Evolutionary conservation across 1,140 invertebrate species (phyloP), one percentile per base, ranked within the genome.

Genomic region (Drosophila albomicans): DNA sequence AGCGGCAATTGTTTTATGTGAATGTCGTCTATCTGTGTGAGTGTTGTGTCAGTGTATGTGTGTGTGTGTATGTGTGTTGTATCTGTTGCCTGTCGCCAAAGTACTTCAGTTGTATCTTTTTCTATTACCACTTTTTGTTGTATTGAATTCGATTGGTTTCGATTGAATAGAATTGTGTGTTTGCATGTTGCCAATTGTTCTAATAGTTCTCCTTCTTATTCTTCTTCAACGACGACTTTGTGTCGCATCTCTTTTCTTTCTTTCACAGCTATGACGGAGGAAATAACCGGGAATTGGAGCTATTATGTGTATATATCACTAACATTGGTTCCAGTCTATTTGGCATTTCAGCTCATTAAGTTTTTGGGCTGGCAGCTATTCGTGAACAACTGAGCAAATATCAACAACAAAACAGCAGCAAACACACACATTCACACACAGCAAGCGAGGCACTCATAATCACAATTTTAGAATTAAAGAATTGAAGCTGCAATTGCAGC

Each of bases 301-400:
- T 92, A 92, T 79, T 92, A 92, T 73, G 70, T 92, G 69, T 92
- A 91, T 64, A 86, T 92, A 75, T 77, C 89, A 75, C 65, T 92
- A 52, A 92, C 91, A 48, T 62, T 92, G 63, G 78, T 92, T 66
- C 92, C 92, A 78, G 92, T 92, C 67, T 92, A 92, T 91, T 86
- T 92, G 80, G 82, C 90, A 75, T 92, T 92, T 92, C 85, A 89
- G 69, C 86, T 92, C 76, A 87, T 92, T 76, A 92, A 92, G 75
- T 92, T 91, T 77, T 82, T 92, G 73, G 92, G 92, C 73, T 92
- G 92, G 91, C 78, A 92, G 79, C 74, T 92, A 74, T 92, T 92
- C 69, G 82, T 92, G 66, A 92, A 92, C 85, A 92, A 92, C 87
- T 92, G 54, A 57, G 72, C 75, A 82, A 91, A 91, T 48, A 79